Evolutionary conservation across 1,140 invertebrate species (phyloP).

Genomic region (Drosophila baimaii): DNA sequence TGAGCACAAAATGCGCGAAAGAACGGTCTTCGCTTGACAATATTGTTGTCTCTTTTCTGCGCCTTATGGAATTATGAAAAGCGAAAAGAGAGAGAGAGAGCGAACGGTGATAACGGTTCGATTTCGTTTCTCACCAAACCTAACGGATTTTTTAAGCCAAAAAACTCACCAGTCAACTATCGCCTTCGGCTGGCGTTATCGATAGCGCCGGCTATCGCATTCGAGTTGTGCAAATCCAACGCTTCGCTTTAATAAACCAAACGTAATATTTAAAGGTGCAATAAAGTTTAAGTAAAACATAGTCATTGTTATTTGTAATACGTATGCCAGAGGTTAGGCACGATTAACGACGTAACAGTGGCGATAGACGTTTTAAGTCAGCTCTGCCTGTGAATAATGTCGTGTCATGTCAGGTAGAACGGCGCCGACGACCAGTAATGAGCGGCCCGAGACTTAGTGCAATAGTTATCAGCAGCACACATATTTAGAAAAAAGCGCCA

Average conservation of each 20-base stretch:
- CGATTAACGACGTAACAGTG: neutral
- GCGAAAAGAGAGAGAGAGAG: neutral
- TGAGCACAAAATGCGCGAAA: slow-evolving; percentile 31
- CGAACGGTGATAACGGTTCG: neutral
- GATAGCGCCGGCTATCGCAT: slow-evolving; percentile 20
- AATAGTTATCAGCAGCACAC: slow-evolving; percentile 66
- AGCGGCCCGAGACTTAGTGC: slow-evolving; percentile 62
- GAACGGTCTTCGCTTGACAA: slow-evolving; percentile 15
- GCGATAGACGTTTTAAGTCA: slow-evolving; percentile 25
- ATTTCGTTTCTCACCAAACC: neutral
- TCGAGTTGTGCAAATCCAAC: slow-evolving; percentile 1
- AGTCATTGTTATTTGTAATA: neutral
- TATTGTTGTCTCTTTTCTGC: slow-evolving; percentile 13
- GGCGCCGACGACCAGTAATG: slow-evolving; percentile 48
- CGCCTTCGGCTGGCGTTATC: neutral
- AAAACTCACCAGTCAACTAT: slow-evolving; percentile 9
- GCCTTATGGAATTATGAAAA: slow-evolving; percentile 22
- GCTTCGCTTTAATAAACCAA: neutral
- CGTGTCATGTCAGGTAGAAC: slow-evolving; percentile 57
- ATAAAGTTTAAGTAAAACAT: neutral
- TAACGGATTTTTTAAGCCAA: neutral
- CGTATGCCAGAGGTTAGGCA: neutral
- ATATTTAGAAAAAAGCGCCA: slow-evolving; percentile 67
- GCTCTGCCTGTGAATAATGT: slow-evolving; percentile 51
- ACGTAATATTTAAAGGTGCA: neutral